A percentile compares a stretch with the other conserved stretches of the same genome.
phyloP scores from a whole-genome alignment of 2,888 invertebrate genomes.

The Linyphia triangularis region DNA sequence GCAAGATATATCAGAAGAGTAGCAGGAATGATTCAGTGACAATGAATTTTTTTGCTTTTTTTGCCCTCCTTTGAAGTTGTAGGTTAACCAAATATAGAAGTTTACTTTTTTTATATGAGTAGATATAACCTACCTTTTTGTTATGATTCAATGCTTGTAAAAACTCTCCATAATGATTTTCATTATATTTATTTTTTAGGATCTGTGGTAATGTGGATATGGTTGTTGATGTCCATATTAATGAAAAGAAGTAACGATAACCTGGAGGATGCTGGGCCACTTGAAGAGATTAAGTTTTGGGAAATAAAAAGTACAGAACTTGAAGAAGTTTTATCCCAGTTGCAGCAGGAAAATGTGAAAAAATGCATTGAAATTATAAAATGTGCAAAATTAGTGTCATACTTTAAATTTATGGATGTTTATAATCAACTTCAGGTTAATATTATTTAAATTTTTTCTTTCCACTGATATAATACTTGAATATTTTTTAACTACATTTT shows the following conservation, averaged over 20 bases:
- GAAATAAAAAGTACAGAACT: constrained; percentile 31
- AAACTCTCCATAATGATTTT: too few species aligned
- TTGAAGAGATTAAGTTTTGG: constrained; percentile 67
- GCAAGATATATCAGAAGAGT: too few species aligned
- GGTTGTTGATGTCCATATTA: constrained; percentile 36
- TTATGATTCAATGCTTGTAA: too few species aligned
- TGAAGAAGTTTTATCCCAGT: constrained; percentile 24
- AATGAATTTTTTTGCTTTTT: too few species aligned
- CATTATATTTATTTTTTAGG: constrained; percentile 12
- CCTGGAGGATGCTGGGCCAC: constrained; percentile 38
- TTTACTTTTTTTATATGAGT: too few species aligned
- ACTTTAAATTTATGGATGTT: constrained; percentile 40
- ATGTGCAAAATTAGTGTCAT: constrained; percentile 39
- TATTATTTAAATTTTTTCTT: constrained; percentile 1
- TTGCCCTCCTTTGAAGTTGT: too few species aligned
- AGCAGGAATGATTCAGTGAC: too few species aligned
- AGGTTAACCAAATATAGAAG: too few species aligned
- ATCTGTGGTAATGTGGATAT: constrained; percentile 65
- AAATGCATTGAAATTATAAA: constrained; percentile 59
- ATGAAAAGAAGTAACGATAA: constrained; percentile 23
- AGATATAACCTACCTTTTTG: too few species aligned
- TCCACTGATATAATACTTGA: neutral
- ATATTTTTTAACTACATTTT: neutral
- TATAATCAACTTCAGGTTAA: constrained; percentile 42
- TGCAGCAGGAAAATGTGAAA: constrained; percentile 54